phyloP scores from a whole-genome alignment of 2,888 invertebrate species.

The Suillia variegata region DNA sequence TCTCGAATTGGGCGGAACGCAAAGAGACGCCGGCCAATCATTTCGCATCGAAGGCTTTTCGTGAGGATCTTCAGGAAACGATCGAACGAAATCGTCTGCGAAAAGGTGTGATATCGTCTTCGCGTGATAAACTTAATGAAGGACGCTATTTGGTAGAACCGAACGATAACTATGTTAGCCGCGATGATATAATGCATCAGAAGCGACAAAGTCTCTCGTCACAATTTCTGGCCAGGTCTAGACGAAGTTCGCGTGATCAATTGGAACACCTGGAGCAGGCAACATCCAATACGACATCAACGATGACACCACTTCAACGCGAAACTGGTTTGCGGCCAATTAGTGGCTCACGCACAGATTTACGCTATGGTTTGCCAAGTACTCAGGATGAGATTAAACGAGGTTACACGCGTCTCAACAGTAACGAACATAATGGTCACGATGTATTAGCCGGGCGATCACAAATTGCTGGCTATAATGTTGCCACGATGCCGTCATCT shows the following conservation, averaged over 20 bases:
- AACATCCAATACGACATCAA: too few relatives aligned
- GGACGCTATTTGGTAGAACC: constrained; percentile 13
- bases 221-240: constrained; percentile 51
- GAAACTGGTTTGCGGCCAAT: constrained; percentile 38
- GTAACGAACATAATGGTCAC: constrained; percentile 61
- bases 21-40: constrained; percentile 59
- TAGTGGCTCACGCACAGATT: constrained; percentile 48
- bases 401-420: constrained; percentile 45
- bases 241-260: constrained; percentile 55
- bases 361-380: constrained; percentile 38
- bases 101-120: constrained; percentile 34
- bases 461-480: neutral
- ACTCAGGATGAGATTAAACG: constrained; percentile 14
- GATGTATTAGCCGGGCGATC: constrained; percentile 25
- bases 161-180: constrained; percentile 54
- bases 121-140: constrained; percentile 25
- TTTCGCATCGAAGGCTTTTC: constrained; percentile 59
- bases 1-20: constrained; percentile 80
- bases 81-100: constrained; percentile 56
- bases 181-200: constrained; percentile 58
- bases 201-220: constrained; percentile 56
- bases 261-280: constrained; percentile 55
- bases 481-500: constrained; percentile 19
- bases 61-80: constrained; percentile 59
- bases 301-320: constrained; percentile 36